Evolutionary conservation across 2,797 vertebrate genomes (phyloP).

Genomic region (Trichosurus vulpecula): DNA sequence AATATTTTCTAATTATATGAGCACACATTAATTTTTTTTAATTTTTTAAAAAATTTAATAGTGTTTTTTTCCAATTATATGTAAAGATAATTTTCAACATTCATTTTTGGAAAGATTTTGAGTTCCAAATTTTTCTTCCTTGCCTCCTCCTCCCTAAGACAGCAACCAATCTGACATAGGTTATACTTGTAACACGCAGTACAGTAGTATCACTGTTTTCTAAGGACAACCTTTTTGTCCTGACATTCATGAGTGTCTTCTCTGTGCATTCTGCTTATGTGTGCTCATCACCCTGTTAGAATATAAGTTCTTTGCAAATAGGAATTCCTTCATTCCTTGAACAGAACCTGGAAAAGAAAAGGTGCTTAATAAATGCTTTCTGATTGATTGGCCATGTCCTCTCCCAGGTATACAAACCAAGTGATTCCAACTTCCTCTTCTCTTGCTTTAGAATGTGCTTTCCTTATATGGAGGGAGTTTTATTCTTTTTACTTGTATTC

Average conservation of each 20-base stretch:
- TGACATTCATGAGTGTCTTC: not conserved
- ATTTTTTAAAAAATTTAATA: not conserved
- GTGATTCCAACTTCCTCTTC: not conserved
- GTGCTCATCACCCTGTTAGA: not conserved
- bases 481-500: not conserved
- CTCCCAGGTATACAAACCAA: not conserved
- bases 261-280: not conserved
- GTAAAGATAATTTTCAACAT: not conserved
- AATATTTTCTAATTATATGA: conserved; percentile 19
- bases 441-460: not conserved
- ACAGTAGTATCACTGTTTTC: not conserved
- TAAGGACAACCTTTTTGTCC: not conserved
- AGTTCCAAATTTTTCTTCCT: not conserved
- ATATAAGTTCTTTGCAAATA: not conserved
- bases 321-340: not conserved
- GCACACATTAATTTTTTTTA: not conserved
- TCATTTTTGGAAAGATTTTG: not conserved
- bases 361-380: not conserved
- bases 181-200: not conserved
- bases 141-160: not conserved
- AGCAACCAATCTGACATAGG: not conserved
- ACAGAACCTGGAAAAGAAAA: not conserved
- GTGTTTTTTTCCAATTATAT: not conserved
- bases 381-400: not conserved
- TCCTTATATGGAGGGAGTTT: not conserved